These are phyloP conservation scores for Haplotaxodon microlepis DNA, from an alignment of 2,113 vertebrate genomes.

Conservation along the genomic window DNA sequence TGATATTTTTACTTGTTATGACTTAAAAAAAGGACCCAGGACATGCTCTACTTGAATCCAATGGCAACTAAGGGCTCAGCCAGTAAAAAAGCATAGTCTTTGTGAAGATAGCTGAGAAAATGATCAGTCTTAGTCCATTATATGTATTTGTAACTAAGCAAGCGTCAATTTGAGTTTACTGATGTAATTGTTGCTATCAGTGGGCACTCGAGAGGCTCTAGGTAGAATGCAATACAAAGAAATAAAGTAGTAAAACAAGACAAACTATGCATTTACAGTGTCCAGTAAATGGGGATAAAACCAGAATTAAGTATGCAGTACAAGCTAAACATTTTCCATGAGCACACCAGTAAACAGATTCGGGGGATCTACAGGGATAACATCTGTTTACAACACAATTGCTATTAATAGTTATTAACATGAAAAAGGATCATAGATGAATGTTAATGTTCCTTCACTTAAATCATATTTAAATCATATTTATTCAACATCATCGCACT, in stretches of 20 bases:
- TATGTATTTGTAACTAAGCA: not conserved
- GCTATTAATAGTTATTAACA: not conserved
- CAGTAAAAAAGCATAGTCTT: not conserved
- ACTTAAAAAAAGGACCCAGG: not conserved
- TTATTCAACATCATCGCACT: not conserved
- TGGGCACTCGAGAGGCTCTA: not conserved
- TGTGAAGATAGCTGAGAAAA: not conserved
- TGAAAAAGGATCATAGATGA: not conserved
- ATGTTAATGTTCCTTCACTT: not conserved
- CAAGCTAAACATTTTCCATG: not conserved
- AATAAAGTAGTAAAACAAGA: not conserved
- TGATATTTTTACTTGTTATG: not conserved
- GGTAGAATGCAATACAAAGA: not conserved
- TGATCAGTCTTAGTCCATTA: not conserved
- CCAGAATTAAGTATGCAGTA: not conserved
- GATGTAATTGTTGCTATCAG: not conserved
- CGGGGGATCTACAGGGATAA: not conserved
- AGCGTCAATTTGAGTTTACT: not conserved
- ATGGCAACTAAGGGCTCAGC: not conserved
- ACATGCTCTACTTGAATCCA: not conserved
- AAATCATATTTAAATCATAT: not conserved
- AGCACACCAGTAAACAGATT: not conserved
- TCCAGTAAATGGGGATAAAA: not conserved
- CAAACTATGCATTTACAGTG: not conserved
- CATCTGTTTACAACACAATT: not conserved